phyloP scores from a whole-genome alignment of 2,113 vertebrate genomes.

The Cyphomyrus plagiostoma region DNA sequence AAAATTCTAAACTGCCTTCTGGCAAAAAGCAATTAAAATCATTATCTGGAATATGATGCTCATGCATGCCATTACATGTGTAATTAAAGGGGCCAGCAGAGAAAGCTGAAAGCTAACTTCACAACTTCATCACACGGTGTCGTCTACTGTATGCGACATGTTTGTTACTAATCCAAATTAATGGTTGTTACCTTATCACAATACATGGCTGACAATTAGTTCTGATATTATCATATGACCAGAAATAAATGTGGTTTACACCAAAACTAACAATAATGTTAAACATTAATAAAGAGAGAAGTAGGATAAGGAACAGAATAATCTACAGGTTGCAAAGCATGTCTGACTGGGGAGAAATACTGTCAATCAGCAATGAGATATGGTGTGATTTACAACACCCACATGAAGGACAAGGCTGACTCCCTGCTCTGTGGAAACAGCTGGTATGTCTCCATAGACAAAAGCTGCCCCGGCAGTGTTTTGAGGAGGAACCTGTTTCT shows the following conservation, averaged over 20 bases:
- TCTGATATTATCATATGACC: neutral
- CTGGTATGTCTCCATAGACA: neutral
- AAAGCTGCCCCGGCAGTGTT: slow-evolving; percentile 2
- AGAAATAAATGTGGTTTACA: neutral
- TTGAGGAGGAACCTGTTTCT: neutral
- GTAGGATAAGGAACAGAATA: neutral
- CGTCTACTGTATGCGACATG: neutral
- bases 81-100: neutral
- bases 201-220: neutral
- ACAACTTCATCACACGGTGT: neutral
- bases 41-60: slow-evolving; percentile 10
- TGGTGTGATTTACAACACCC: slow-evolving; percentile 46
- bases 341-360: neutral
- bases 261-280: neutral
- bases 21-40: slow-evolving; percentile 2
- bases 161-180: neutral
- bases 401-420: slow-evolving; percentile 16
- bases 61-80: neutral
- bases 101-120: neutral
- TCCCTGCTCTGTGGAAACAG: neutral
- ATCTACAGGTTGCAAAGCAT: neutral
- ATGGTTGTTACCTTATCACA: neutral
- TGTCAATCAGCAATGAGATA: slow-evolving; percentile 16
- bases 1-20: neutral
- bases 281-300: neutral